Percentiles rank a stretch among this genome's conserved stretches.
Evolutionary conservation across 2,888 invertebrate genomes (phyloP).

Genomic region (Dione vanillae): DNA sequence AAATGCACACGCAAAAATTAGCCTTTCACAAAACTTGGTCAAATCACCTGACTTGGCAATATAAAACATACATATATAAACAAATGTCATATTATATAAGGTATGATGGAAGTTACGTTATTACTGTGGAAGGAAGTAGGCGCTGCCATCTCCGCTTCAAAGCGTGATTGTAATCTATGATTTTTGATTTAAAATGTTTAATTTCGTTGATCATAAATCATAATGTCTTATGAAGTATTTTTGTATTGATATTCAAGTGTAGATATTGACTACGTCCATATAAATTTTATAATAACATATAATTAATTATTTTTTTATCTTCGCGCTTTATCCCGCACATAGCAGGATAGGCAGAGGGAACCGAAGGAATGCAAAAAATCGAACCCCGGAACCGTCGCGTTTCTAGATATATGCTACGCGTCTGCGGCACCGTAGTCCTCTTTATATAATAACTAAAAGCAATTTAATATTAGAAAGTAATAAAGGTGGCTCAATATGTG

Average conservation of each 20-base stretch:
- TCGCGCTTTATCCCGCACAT: neutral
- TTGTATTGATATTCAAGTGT: neutral
- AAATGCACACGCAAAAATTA: too few species aligned
- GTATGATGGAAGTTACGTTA: neutral
- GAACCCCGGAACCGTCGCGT: too few species aligned
- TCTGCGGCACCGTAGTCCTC: too few species aligned
- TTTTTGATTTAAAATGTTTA: neutral
- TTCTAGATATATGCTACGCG: too few species aligned
- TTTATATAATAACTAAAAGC: too few species aligned
- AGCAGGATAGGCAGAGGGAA: too few species aligned
- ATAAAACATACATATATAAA: neutral
- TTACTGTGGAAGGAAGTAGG: conserved; percentile 13
- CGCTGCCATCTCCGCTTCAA: conserved; percentile 23
- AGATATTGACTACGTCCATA: neutral
- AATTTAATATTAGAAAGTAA: too few species aligned
- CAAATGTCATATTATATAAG: conserved; percentile 22
- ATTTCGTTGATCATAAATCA: too few species aligned
- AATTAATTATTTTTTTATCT: neutral
- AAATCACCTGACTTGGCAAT: neutral
- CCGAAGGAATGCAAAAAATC: too few species aligned
- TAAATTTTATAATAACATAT: neutral
- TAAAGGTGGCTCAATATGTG: too few species aligned
- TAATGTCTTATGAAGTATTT: too few species aligned
- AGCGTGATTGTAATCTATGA: conserved; percentile 29
- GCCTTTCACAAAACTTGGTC: neutral